Conservation (phyloP, 2,797 vertebrate species). For the Xenentodon cancila region DNA sequence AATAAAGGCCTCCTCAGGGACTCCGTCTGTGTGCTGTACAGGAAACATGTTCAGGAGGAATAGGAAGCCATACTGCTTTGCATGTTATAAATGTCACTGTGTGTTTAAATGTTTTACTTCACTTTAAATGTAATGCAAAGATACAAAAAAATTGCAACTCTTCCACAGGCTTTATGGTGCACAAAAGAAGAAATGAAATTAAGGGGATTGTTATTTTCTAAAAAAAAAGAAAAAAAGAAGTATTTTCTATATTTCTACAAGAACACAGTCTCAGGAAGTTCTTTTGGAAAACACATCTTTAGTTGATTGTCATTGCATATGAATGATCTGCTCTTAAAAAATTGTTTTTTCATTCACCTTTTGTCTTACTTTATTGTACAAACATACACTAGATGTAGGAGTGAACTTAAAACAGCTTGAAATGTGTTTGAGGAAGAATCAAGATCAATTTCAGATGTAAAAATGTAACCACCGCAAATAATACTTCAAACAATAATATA, state of each 20-base stretch:
- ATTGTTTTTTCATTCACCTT: slow-evolving; percentile 68
- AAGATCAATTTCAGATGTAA: too few relatives aligned
- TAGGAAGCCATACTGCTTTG: slow-evolving; percentile 76
- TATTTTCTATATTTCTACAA: slow-evolving; percentile 78
- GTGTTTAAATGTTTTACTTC: slow-evolving; percentile 52
- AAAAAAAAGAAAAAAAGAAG: slow-evolving; percentile 71
- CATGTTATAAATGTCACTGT: slow-evolving; percentile 29
- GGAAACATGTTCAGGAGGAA: slow-evolving; percentile 59
- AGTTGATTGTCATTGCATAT: slow-evolving; percentile 62
- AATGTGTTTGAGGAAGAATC: too few relatives aligned
- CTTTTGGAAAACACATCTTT: slow-evolving; percentile 28
- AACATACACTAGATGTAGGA: too few relatives aligned
- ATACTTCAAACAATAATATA: too few relatives aligned
- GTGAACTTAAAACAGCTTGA: too few relatives aligned
- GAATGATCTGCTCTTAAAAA: slow-evolving; percentile 85
- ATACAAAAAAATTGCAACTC: slow-evolving; percentile 58
- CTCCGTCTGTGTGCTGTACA: slow-evolving; percentile 34
- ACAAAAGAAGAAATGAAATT: slow-evolving; percentile 69
- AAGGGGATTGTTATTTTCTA: slow-evolving; percentile 80
- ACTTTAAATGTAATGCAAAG: slow-evolving; percentile 51
- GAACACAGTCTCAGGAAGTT: slow-evolving; percentile 72
- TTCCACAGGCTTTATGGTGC: slow-evolving; percentile 68
- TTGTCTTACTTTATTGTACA: neutral
- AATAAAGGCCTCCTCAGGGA: slow-evolving; percentile 39
- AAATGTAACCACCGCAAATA: too few relatives aligned